Evolutionary conservation across 2,113 vertebrate genomes (phyloP).

Genomic region (Synchiropus splendidus): DNA sequence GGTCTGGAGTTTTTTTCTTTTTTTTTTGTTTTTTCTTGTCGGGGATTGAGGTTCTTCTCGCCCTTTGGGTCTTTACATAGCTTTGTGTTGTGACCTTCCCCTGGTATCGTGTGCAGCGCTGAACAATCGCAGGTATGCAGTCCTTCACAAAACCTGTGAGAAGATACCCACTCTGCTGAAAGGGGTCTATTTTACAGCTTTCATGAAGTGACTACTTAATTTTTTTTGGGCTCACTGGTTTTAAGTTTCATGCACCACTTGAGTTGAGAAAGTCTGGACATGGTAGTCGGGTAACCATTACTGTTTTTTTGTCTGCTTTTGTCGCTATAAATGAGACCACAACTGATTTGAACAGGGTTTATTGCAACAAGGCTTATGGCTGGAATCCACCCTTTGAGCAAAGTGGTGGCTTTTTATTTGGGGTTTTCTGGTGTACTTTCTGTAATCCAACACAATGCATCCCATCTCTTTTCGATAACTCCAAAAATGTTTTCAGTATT

Average conservation of each 20-base stretch:
- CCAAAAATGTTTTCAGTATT: no score
- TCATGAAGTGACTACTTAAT: slow-evolving; percentile 1
- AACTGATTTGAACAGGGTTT: no score
- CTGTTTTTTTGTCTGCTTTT: no score
- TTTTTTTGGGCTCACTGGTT: neutral
- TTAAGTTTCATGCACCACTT: neutral
- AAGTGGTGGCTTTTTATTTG: no score
- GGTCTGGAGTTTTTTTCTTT: neutral
- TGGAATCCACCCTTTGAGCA: no score
- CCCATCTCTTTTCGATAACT: no score
- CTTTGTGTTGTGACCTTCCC: slow-evolving; percentile 19
- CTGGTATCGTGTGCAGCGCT: slow-evolving; percentile 26
- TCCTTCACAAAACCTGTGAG: slow-evolving; percentile 12
- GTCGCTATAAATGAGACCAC: no score
- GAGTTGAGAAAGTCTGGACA: neutral
- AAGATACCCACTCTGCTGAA: slow-evolving; percentile 10
- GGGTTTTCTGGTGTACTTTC: no score
- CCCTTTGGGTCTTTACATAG: slow-evolving; percentile 30
- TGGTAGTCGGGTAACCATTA: no score
- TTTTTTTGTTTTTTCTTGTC: neutral
- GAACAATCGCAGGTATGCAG: slow-evolving; percentile 39
- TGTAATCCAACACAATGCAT: no score
- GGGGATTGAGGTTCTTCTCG: neutral
- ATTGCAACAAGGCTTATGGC: no score
- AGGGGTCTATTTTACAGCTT: neutral